These are phyloP conservation scores for Sycophila sp. DNA, from an alignment of 1,140 invertebrate species.

Conservation along the genomic window DNA sequence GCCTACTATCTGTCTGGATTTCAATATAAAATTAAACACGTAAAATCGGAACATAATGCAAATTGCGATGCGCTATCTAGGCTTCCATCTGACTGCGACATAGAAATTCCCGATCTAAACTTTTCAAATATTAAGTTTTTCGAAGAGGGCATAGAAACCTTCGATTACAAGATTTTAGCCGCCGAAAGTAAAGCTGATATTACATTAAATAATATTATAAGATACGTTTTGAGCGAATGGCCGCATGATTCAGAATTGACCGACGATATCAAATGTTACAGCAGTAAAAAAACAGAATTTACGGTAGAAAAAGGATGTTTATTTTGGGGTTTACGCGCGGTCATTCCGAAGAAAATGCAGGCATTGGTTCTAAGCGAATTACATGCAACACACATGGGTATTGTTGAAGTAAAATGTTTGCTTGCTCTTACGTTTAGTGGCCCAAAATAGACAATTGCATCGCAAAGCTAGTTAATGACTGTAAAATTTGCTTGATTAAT, in stretches of 20 bases:
- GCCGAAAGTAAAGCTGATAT: constrained; percentile 8
- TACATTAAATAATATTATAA: neutral
- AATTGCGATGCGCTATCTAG: constrained; percentile 41
- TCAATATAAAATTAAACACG: constrained; percentile 30
- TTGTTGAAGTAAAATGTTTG: constrained; percentile 59
- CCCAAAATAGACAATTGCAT: constrained; percentile 59
- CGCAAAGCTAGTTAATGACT: constrained; percentile 42
- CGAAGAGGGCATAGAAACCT: neutral
- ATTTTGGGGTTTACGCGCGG: neutral
- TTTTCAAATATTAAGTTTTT: neutral
- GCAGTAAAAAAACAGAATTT: neutral
- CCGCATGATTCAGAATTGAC: too few species aligned
- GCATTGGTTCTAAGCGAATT: constrained; percentile 40
- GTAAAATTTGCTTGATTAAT: constrained; percentile 45
- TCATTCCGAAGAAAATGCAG: neutral
- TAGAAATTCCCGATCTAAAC: neutral
- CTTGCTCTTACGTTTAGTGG: constrained; percentile 62
- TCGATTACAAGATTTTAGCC: neutral
- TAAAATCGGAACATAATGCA: constrained; percentile 36
- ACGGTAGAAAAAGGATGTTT: constrained; percentile 2
- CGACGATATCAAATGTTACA: too few species aligned
- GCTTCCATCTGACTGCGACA: neutral
- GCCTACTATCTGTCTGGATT: constrained; percentile 37
- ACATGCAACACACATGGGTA: constrained; percentile 58
- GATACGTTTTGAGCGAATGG: constrained; percentile 5